Base-by-base conservation (phyloP, 2,797 vertebrate genomes). In the Micrastur ruficollis region DNA sequence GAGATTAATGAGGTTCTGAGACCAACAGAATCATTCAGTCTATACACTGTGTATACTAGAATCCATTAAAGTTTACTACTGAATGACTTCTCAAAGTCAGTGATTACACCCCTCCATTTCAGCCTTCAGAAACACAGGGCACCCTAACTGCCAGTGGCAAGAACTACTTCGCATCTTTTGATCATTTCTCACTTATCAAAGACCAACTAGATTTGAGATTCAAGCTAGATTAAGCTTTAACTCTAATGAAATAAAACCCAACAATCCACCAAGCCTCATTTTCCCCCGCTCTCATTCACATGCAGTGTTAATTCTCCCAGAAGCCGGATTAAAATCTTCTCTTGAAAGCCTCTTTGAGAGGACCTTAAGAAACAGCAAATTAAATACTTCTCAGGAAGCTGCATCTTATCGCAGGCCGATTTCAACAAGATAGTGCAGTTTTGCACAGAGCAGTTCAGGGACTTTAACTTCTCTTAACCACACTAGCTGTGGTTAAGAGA, bases 271-370 rank as follows among this genome's bases (percentile, higher is more conserved):
- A 1, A 90, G 47, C 49, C 66, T 89, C 70, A 52, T 86, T 52
- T 46, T 66, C 59, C 74, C 36, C 21, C 27, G 21, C 63, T 93
- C 67, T 82, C 65, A 78, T 83, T 88, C 90, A 91, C 72, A 78
- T 68, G 76, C 90, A 78, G n/a, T 19, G 47, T 38, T 94, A 95
- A 96, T 75, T 94, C 93, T 56, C 56, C 29, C 73, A 86, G 61
- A 90, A 88, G 65, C 65, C 50, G 80, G 94, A 96, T 96, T 95
- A 96, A 94, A 90, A 46, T 63, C 88, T 71, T 74, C 72, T 72
- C 65, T 78, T 78, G 71, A 89, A 93, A 95, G 90, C 82, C 36
- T 86, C 90, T 93, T 81, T 90, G 70, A 85, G 82, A 89, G 38
- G 50, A 14, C 34, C 36, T 32, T 78, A 83, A 75, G 76, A 81